Evolutionary conservation across 2,888 invertebrate genomes (phyloP), one percentile per base, ranked within the genome.

Genomic region (Pemphredon lugubris): DNA sequence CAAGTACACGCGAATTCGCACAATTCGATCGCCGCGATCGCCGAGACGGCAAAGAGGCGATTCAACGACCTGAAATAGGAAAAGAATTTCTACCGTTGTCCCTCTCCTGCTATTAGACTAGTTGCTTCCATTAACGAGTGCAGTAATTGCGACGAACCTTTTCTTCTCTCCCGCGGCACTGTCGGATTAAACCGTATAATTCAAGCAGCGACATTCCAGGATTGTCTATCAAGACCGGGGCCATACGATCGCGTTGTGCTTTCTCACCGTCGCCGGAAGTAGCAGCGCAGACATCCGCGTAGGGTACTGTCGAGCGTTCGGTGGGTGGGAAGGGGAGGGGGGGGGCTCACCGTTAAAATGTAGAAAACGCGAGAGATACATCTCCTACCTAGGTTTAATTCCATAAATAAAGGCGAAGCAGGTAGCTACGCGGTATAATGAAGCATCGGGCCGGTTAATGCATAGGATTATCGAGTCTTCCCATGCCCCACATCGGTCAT

Each of bases 381-480:
- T 86, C 82, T 83, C 83, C 77, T 83, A 74, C 72, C 58, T n/a
- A n/a, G 73, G 79, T 66, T 75, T 86, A 86, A 88, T 88, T 87
- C 82, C 76, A 83, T 81, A 83, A 86, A 85, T 83, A 84, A 84
- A 82, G 79, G 76, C 47, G 77, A 74, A 82, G 77, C 77, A 78
- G 77, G 74, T 79, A 82, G 68, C 65, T 74, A 64, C 68, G 71
- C 71, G 76, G 67, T 72, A 83, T 86, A 86, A 87, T 87, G 84
- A 84, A 83, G 80, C 85, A 85, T 87, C 83, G 84, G 82, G 58
- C n/a, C 69, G 60, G 61, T 64, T 89, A 89, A 89, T 89, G 82
- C 88, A 87, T 89, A 88, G 85, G 87, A 89, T 89, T 89, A 89
- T 89, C 88, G 89, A 86, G 83, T 82, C 84, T 89, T 89, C 89